Base-by-base conservation (phyloP, 2,113 vertebrate genomes). In the Urocitellus parryii region DNA sequence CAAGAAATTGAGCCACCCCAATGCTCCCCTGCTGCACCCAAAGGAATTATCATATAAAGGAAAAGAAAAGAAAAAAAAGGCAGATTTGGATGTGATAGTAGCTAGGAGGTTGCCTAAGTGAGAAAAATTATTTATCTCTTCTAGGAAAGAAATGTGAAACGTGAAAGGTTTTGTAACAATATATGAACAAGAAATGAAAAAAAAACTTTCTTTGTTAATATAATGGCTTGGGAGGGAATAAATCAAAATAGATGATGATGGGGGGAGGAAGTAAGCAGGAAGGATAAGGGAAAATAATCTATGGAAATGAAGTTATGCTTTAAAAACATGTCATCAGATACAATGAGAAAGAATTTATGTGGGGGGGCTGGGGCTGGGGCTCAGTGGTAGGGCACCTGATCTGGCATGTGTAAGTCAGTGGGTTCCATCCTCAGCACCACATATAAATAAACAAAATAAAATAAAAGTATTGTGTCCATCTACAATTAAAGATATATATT, bases 61-160 rank as follows among this genome's bases (percentile, higher is more conserved):
- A 51, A 13, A 51, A 51, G 48, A 13, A 51, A 18, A 42, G 61
- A 68, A 73, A 10, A 84, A 82, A 86, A 58, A 63, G 8, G 8
- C 78, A 39, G 8, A 24, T 70, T 17, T 94, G 32, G 16, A 63
- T 58, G 10, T 81, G 13, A 9, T 39, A 73, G 61, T 61, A 25
- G 2, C 12, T 51, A 56, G 78, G 63, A 32, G 4, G 8, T 72
- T 85, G 29, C 86, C 24, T 65, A 73, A 37, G 18, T 72, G 27
- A 88, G n/a, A 67, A 82, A 96, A 96, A 73, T 32, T 39, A 95
- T 14, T 61, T n/a, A 51, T 61, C 9, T 70, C 6, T 73, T 34
- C 39, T 25, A 37, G 17, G 48, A 90, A 92, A 39, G n/a, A 87
- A 70, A 34, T 0, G 8, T 51, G 34, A 73, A 63, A n/a, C 34